These are phyloP conservation scores for Hydropotes inermis DNA, from an alignment of 2,113 vertebrate species.

Conservation along the genomic window DNA sequence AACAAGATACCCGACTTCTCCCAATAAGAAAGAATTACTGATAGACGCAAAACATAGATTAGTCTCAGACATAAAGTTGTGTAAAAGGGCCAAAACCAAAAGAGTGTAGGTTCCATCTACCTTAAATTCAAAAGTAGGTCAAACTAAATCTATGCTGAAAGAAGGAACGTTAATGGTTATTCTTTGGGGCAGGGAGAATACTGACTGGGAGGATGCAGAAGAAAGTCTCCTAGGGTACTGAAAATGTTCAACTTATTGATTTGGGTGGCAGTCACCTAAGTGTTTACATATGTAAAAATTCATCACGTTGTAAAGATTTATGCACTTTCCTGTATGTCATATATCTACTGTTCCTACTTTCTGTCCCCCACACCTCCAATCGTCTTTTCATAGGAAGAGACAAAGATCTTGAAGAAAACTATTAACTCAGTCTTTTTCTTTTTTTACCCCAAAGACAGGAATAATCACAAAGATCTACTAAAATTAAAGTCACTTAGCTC, in stretches of 20 bases:
- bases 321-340: neutral
- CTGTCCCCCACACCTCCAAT: neutral
- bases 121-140: neutral
- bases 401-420: slow-evolving; percentile 1
- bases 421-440: neutral
- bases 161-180: neutral
- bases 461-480: neutral
- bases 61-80: neutral
- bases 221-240: neutral
- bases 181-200: neutral
- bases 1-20: neutral
- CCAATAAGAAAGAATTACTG: slow-evolving; percentile 23
- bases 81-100: neutral
- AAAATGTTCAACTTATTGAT: neutral
- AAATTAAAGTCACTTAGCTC: neutral
- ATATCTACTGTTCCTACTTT: neutral
- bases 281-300: neutral
- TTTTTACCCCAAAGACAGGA: neutral
- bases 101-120: neutral
- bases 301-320: neutral
- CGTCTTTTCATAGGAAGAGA: neutral
- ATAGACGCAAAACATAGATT: neutral
- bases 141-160: slow-evolving; percentile 13
- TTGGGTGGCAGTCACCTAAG: neutral
- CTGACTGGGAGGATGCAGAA: neutral